Evolutionary conservation across 2,888 invertebrate genomes (phyloP).

Genomic region (Mythimna vitellina): DNA sequence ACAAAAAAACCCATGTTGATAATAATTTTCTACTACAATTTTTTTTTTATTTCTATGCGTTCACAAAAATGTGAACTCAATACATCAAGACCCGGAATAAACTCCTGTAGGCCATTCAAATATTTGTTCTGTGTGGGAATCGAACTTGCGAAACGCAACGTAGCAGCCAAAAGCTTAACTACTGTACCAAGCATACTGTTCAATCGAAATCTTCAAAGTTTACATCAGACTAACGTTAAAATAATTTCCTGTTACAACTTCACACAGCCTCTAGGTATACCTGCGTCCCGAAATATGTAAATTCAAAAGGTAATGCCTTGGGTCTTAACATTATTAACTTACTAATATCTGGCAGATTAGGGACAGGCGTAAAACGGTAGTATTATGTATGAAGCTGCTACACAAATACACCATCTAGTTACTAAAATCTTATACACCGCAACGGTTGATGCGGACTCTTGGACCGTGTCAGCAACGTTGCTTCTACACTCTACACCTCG

Average conservation of each 20-base stretch:
- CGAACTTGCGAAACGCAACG: too few relatives aligned
- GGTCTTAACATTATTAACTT: constrained; percentile 46
- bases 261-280: constrained; percentile 6
- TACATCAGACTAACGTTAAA: constrained; percentile 13
- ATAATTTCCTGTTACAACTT: constrained; percentile 31
- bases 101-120: too few relatives aligned
- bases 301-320: constrained; percentile 27
- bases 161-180: too few relatives aligned
- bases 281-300: constrained; percentile 41
- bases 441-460: constrained; percentile 76
- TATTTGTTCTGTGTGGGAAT: too few relatives aligned
- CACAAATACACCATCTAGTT: constrained; percentile 74
- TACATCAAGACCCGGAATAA: too few relatives aligned
- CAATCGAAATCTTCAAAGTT: too few relatives aligned
- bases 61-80: too few relatives aligned
- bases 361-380: constrained; percentile 46
- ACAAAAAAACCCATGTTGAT: too few relatives aligned
- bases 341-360: constrained; percentile 48
- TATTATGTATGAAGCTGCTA: constrained; percentile 60
- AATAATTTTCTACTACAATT: too few relatives aligned
- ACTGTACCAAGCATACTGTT: too few relatives aligned
- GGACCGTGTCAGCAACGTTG: constrained; percentile 75
- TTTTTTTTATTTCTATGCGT: too few relatives aligned
- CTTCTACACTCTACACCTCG: constrained; percentile 64
- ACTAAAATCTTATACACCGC: constrained; percentile 79